Conservation (phyloP, 2,888 invertebrate species). For the Drosophila kuntzei region DNA sequence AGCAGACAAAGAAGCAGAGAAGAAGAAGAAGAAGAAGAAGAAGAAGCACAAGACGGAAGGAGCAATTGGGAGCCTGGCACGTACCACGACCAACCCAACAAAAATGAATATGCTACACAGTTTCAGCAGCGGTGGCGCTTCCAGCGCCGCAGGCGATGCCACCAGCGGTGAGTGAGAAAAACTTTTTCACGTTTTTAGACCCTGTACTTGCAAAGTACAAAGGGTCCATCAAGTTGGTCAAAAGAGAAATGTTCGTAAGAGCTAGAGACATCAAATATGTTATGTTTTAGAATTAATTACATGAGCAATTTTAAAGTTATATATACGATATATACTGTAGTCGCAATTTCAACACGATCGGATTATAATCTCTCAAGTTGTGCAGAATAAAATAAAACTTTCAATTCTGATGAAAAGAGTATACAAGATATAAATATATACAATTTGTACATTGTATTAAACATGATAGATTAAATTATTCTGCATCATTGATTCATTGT, state of each 20-base stretch:
- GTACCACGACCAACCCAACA: constrained; percentile 13
- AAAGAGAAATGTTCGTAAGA: background rate
- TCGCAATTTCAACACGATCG: background rate
- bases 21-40: background rate
- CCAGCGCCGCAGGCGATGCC: constrained; percentile 68
- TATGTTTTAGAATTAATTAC: too few species aligned
- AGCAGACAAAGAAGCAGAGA: too few species aligned
- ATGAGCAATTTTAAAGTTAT: background rate
- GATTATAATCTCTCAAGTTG: too few species aligned
- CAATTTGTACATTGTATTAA: background rate
- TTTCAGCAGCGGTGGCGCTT: constrained; percentile 78
- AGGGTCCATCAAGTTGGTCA: background rate
- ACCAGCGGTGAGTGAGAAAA: constrained; percentile 71
- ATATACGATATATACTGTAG: background rate
- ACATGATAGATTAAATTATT: too few species aligned
- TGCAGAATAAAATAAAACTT: too few species aligned
- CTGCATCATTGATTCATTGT: too few species aligned
- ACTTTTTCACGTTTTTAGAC: constrained; percentile 31
- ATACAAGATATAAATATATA: background rate
- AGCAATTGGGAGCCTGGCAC: constrained; percentile 37
- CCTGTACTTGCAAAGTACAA: background rate
- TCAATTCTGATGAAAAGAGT: too few species aligned
- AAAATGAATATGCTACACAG: constrained; percentile 84
- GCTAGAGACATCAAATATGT: background rate
- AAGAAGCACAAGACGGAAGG: constrained; percentile 19